Evolutionary conservation across 2,888 invertebrate genomes (phyloP), one percentile per base, ranked within the genome.

Genomic region (Synergus gifuensis): DNA sequence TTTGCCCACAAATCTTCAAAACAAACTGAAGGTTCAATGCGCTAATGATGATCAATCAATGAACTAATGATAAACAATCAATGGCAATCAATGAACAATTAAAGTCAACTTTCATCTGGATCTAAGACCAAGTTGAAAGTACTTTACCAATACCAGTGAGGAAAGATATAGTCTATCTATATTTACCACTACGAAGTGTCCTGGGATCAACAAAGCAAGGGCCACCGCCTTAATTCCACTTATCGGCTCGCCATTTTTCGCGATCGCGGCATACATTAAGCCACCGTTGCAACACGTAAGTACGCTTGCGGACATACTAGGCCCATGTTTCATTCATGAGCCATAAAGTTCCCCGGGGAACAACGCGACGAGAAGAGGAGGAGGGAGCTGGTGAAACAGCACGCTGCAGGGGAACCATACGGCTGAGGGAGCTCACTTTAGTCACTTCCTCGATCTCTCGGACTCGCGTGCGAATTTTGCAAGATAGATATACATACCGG

Each of bases 241-340:
- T 87, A 86, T 87, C 87, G 85, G 83, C 85, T 83, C 82, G 83
- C 81, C 83, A 84, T 89, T 89, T 88, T 87, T 89, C 86, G 81
- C 86, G 86, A 85, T 87, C 86, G 84, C 86, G 86, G 86, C 85
- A 87, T 87, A 86, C 86, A 86, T 87, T 87, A 86, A 86, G 85
- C 83, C 84, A 83, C 85, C 80, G 85, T 85, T 86, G 86, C 86
- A 86, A 87, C 88, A 87, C 88, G 88, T 88, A 84, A 82, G 78
- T 78, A 77, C 66, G 82, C 84, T 85, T 84, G 85, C 83, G 86
- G 82, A 86, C 86, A 86, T 86, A 87, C 87, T 87, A 87, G 86
- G 83, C 84, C 83, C 78, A 91, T 91, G 90, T 91, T 91, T 91
- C 91, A 91, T 91, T 91, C 91, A 91, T 91, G 91, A 91, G 90